Evolutionary conservation across 2,113 vertebrate genomes (phyloP).

Genomic region (Coregonus clupeaformis): DNA sequence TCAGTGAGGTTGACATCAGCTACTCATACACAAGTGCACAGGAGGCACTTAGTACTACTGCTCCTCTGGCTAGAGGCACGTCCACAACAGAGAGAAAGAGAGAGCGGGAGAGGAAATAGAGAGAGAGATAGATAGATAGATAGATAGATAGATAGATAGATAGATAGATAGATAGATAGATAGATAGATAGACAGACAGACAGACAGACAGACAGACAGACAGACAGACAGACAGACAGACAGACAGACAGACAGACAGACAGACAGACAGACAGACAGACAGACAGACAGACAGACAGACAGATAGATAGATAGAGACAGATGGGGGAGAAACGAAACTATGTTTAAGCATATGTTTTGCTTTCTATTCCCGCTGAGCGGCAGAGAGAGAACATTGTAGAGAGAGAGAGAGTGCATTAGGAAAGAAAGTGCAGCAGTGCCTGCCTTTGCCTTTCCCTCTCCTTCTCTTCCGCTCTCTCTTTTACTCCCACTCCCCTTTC

Average conservation of each 20-base stretch:
- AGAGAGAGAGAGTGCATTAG: constrained; percentile 25
- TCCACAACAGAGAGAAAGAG: constrained; percentile 12
- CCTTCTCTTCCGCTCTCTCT: constrained; percentile 3
- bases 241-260: no score
- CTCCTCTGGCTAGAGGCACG: constrained; percentile 42
- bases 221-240: no score
- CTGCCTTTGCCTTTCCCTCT: neutral
- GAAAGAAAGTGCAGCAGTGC: constrained; percentile 50
- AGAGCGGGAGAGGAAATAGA: neutral
- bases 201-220: no score
- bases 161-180: no score
- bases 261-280: no score
- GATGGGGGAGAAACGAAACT: constrained; percentile 54
- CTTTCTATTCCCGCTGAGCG: constrained; percentile 57
- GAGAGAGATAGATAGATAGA: no score
- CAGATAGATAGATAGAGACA: no score
- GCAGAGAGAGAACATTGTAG: constrained; percentile 24
- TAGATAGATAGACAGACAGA: no score
- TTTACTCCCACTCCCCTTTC: neutral
- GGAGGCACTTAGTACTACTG: constrained; percentile 30
- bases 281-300: no score
- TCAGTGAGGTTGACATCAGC: constrained; percentile 21
- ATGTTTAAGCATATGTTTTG: constrained; percentile 64
- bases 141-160: no score
- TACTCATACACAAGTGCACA: constrained; percentile 14